Percentiles rank a stretch among this genome's conserved stretches.
These are phyloP conservation scores for human DNA, from an alignment of 2,113 vertebrate genomes.

Conservation along the genomic window DNA sequence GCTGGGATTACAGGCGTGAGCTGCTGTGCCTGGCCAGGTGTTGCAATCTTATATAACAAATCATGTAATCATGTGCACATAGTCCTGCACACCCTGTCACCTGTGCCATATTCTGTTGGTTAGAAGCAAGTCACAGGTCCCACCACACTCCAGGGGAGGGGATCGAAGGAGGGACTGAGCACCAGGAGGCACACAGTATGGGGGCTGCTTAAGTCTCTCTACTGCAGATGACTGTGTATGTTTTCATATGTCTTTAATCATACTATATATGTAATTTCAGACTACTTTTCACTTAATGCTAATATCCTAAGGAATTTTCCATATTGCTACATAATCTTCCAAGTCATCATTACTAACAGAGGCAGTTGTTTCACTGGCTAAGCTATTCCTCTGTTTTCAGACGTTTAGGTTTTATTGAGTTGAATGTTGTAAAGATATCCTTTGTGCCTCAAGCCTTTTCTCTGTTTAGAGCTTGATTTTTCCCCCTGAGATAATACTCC, in stretches of 20 bases:
- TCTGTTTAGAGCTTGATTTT: not conserved
- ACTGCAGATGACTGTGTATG: not conserved
- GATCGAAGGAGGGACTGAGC: not conserved
- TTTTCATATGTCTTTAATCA: not conserved
- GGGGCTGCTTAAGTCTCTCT: not conserved
- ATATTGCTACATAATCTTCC: not conserved
- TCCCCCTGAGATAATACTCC: not conserved
- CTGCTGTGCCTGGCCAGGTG: fast-evolving
- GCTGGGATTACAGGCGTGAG: no score
- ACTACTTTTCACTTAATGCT: not conserved
- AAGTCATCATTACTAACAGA: not conserved
- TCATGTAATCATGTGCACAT: not conserved
- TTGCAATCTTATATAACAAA: not conserved
- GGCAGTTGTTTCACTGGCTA: not conserved
- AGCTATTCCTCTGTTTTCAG: not conserved
- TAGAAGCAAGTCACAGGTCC: not conserved
- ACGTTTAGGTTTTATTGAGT: not conserved
- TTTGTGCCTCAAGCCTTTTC: not conserved
- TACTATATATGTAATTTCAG: not conserved
- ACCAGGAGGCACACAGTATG: not conserved
- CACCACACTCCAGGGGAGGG: not conserved
- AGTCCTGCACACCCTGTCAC: not conserved
- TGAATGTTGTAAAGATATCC: not conserved
- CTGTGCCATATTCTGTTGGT: not conserved
- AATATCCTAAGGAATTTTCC: not conserved